A percentile compares a stretch with the other conserved stretches of the same genome.
These are phyloP conservation scores for Argyresthia goedartella DNA, from an alignment of 2,888 invertebrate species.

Conservation along the genomic window DNA sequence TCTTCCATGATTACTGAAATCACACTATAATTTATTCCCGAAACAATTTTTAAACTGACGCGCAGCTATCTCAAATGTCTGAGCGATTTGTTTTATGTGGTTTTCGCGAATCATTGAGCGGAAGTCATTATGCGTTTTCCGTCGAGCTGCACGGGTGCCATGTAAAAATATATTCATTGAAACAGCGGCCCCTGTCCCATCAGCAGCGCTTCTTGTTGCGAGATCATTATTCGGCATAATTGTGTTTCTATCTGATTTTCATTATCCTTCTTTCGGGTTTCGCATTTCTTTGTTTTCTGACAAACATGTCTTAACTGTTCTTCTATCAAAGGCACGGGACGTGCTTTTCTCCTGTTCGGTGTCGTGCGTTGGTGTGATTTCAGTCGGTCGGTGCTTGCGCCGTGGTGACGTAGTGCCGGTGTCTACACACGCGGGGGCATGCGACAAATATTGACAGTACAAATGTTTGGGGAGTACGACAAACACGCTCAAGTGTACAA, in stretches of 20 bases:
- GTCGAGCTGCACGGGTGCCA: conserved; percentile 46
- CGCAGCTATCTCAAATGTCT: not conserved
- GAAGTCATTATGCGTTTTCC: conserved; percentile 69
- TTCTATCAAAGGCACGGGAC: not conserved
- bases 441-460: conserved; percentile 56
- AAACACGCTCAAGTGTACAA: conserved; percentile 41
- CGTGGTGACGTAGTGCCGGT: not conserved
- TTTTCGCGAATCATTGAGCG: conserved; percentile 49
- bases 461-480: conserved; percentile 53
- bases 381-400: not conserved
- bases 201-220: conserved; percentile 25
- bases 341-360: not conserved
- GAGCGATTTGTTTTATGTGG: conserved; percentile 47
- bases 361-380: not conserved
- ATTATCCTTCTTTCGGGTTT: not conserved
- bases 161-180: conserved; percentile 64
- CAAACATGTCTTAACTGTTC: not conserved
- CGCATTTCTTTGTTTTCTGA: conserved; percentile 1
- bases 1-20: not conserved
- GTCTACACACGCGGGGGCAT: not conserved
- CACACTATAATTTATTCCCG: not conserved
- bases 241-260: not conserved
- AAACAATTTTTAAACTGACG: not conserved
- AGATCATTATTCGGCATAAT: conserved; percentile 17
- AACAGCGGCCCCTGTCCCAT: conserved; percentile 43